These are phyloP conservation scores for Melanostoma scalare DNA, from an alignment of 2,888 invertebrate species.

Conservation along the genomic window DNA sequence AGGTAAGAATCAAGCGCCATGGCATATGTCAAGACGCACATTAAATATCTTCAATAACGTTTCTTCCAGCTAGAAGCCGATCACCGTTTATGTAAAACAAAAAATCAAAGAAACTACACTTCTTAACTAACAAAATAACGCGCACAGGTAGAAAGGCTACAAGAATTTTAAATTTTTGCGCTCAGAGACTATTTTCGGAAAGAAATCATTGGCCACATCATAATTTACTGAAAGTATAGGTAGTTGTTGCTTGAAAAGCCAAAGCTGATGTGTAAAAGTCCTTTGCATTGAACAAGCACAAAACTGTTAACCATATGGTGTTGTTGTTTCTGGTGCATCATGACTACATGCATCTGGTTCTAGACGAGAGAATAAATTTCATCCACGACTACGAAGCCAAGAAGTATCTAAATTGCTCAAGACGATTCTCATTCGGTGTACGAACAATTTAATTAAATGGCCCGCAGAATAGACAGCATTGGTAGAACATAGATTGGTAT, in stretches of 20 bases:
- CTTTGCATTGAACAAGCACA: slow-evolving; percentile 12
- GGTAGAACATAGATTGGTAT: slow-evolving; percentile 32
- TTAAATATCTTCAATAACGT: slow-evolving; percentile 43
- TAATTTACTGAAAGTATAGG: slow-evolving; percentile 71
- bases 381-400: slow-evolving; percentile 41
- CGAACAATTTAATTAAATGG: slow-evolving; percentile 79
- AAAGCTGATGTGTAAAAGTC: slow-evolving; percentile 18
- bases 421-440: slow-evolving; percentile 44
- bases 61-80: slow-evolving; percentile 69
- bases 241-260: slow-evolving; percentile 38
- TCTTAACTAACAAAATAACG: slow-evolving; percentile 42
- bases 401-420: slow-evolving; percentile 56
- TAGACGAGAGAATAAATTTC: slow-evolving; percentile 57
- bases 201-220: slow-evolving; percentile 64
- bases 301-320: slow-evolving; percentile 51
- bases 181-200: slow-evolving; percentile 43
- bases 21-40: slow-evolving; percentile 47
- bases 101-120: slow-evolving; percentile 41
- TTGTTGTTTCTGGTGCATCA: slow-evolving; percentile 47
- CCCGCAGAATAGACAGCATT: slow-evolving; percentile 74
- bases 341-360: slow-evolving; percentile 45
- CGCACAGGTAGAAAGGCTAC: slow-evolving; percentile 12
- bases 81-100: slow-evolving; percentile 52
- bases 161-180: slow-evolving; percentile 33
- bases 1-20: slow-evolving; percentile 38